Base-by-base conservation (phyloP, 2,113 vertebrate species). In the Nipponia nippon region DNA sequence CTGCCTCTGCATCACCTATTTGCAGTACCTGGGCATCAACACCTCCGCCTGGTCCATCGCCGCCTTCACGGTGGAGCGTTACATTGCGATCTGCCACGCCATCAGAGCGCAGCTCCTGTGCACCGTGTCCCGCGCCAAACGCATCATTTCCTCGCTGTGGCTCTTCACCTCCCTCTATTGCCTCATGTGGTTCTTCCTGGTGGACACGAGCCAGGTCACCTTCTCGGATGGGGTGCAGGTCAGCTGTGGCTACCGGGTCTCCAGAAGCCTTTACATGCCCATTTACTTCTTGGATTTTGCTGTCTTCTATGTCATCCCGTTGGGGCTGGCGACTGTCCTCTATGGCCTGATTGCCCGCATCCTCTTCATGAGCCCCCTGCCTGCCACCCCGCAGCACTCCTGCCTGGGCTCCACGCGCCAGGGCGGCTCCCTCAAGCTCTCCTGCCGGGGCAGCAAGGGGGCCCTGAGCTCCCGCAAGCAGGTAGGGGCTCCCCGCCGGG, bases 21-120 rank as follows among this genome's bases (percentile, higher is more conserved):
- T 99, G 77, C 99, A 99, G 97, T 99, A 99, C 67, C n/a, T 99
- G 82, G 99, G 99, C 93, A 99, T 99, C 97, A 99, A 98, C 76
- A 98, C 97, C 87, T 99, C 99, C 0, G 98, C 98, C 4, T 99
- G 99, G 95, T 99, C 99, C 91, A 99, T 99, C 97, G 97, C 98
- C 0, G 99, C 98, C 10, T 99, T 99, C 97, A 98, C 98, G 1
- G 97, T 99, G 34, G 99, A 99, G 83, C 98, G 98, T 10, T 99
- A 99, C 95, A 98, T 99, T 5, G 98, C 99, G 7, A 99, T 99
- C 90, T 99, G 99, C 95, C 99, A 98, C 66, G 98, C 98, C 76
- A 98, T 99, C 66, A 98, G 97, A 61, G 99, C 99, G 0, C 99
- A 99, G 96, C 97, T 98, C 71, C 98, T 99, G 75, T 99, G 99